Base-by-base conservation (phyloP, 2,888 invertebrate species). In the Troglohyphantes excavatus region DNA sequence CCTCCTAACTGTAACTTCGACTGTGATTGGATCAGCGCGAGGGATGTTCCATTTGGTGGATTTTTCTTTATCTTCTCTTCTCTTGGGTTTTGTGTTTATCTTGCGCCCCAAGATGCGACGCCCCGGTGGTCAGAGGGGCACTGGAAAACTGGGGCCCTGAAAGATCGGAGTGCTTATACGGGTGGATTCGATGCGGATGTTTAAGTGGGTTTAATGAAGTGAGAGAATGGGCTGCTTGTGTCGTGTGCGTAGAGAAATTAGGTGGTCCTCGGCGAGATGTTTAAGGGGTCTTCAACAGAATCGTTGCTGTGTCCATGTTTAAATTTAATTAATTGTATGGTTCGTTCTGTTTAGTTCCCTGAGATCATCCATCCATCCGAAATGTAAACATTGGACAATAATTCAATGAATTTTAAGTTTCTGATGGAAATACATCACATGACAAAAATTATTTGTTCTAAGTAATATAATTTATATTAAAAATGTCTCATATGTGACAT, bases 11-110 rank as follows among this genome's bases (percentile, higher is more conserved):
- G 65, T 65, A 78, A 78, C 79, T 68, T 68, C 26, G 70, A 43
- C 33, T 78, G 70, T 81, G 87, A 87, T 87, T 87, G 73, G 87
- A 87, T 87, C 72, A 87, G 73, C 65, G 11, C 19, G 13, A 53
- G 65, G 79, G 63, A 79, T 87, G 87, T 87, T 87, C 87, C 87
- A 87, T 81, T 87, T 87, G 65, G 70, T 63, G 46, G 19, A 72
- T 87, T 79, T 61, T 81, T 33, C 53, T 81, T 63, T 33, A 7
- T 65, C 67, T 27, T 21, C 65, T 27, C 78, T 33, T 53, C 33
- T 26, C 33, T 81, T 67, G 21, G 27, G 29, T 73, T 23, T 43
- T 33, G 29, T 79, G 43, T 87, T 79, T 53, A 63, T 73, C 70
- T 73, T 65, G 29, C 33, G 29, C 9, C 7, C 29, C 53, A n/a